Percentiles rank a stretch among this genome's conserved stretches.
These are phyloP conservation scores for Pitta sordida DNA, from an alignment of 2,113 vertebrate species.

Conservation along the genomic window DNA sequence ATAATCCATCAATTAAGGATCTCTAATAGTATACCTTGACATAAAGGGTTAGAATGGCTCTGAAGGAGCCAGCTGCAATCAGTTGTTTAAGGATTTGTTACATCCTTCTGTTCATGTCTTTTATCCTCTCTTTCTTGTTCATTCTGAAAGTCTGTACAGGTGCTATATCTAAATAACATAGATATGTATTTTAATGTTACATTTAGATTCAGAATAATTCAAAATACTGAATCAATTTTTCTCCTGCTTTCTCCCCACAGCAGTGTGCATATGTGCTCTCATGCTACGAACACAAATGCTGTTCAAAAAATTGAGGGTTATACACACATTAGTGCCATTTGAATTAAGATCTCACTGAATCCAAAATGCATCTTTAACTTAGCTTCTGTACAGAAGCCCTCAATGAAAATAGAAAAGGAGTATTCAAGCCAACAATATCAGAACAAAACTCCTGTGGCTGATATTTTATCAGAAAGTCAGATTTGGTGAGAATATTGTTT, in stretches of 20 bases:
- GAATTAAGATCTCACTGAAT: not conserved
- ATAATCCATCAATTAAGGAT: slow-evolving; percentile 62
- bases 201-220: not conserved
- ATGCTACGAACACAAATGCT: not conserved
- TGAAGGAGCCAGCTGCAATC: not conserved
- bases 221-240: not conserved
- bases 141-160: not conserved
- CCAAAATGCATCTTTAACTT: not conserved
- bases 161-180: not conserved
- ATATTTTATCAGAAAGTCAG: not conserved
- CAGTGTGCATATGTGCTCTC: not conserved
- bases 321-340: not conserved
- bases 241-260: not conserved
- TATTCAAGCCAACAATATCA: not conserved
- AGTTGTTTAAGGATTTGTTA: not conserved
- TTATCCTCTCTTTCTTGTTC: not conserved
- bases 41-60: slow-evolving; percentile 18
- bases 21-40: slow-evolving; percentile 13
- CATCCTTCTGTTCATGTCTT: not conserved
- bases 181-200: not conserved
- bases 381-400: not conserved
- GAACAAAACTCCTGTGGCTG: not conserved
- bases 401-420: not conserved
- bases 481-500: not conserved
- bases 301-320: not conserved